phyloP scores from a whole-genome alignment of 92 coral and sea anemone genomes.

The Actinostola sp. region DNA sequence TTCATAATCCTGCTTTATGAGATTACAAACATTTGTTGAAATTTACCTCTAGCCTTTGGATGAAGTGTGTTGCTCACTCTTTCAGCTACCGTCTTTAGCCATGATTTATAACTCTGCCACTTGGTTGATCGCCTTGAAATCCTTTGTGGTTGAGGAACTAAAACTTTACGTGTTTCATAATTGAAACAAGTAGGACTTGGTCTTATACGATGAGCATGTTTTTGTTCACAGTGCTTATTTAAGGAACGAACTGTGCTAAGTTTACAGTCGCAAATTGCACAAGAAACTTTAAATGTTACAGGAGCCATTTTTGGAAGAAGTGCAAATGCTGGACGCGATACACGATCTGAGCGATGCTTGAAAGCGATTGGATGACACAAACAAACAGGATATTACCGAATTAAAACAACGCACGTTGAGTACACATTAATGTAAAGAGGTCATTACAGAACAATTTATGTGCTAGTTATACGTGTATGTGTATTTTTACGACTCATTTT shows the following conservation, averaged over 20 bases:
- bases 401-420: too few relatives aligned
- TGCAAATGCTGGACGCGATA: not conserved
- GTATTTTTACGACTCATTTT: too few relatives aligned
- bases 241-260: not conserved
- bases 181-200: not conserved
- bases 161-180: not conserved
- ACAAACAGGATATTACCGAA: too few relatives aligned
- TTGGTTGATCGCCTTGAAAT: not conserved
- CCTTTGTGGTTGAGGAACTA: not conserved
- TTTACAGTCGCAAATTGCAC: not conserved
- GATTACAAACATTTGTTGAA: too few relatives aligned
- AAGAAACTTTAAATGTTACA: not conserved
- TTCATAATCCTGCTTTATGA: too few relatives aligned
- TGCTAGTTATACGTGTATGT: too few relatives aligned
- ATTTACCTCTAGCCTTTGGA: slow-evolving; percentile 9
- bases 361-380: too few relatives aligned
- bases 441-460: too few relatives aligned
- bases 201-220: not conserved
- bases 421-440: too few relatives aligned
- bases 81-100: slow-evolving; percentile 5
- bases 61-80: slow-evolving; percentile 11
- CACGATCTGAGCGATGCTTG: not conserved
- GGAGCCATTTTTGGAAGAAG: not conserved
- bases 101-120: not conserved
- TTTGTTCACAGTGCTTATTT: not conserved